Evolutionary conservation across 2,113 vertebrate species (phyloP).

Genomic region (Mobula birostris): DNA sequence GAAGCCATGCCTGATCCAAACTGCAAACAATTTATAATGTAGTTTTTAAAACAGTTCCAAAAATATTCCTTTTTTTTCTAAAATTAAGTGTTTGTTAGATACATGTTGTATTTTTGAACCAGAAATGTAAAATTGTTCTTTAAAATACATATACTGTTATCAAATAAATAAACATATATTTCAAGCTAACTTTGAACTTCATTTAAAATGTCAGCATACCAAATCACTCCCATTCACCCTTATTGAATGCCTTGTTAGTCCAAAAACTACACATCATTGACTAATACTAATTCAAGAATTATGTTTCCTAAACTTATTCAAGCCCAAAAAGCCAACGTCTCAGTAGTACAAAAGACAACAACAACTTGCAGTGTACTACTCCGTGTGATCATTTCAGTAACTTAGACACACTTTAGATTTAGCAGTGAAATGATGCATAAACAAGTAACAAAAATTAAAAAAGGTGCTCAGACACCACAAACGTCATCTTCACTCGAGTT

Average conservation of each 20-base stretch:
- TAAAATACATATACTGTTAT: background rate
- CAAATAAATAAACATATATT: conserved; percentile 4
- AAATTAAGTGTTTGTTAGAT: background rate
- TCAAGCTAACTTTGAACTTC: background rate
- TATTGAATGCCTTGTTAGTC: background rate
- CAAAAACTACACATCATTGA: conserved; percentile 24
- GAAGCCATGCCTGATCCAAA: conserved; percentile 16
- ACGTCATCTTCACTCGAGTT: background rate
- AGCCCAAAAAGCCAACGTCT: background rate
- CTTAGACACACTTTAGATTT: conserved; percentile 7
- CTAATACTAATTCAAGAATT: conserved; percentile 27
- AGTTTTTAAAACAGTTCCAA: background rate
- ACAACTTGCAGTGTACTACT: background rate
- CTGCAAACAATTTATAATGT: conserved; percentile 25
- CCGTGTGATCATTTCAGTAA: background rate
- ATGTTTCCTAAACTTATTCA: conserved; percentile 26
- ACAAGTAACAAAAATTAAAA: background rate
- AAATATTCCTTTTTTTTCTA: background rate
- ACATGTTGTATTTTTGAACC: background rate
- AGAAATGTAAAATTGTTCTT: background rate
- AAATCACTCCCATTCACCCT: background rate
- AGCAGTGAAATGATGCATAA: background rate
- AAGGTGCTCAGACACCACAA: background rate
- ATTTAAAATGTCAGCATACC: conserved; percentile 16
- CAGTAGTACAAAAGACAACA: background rate